phyloP scores from a whole-genome alignment of 2,888 invertebrate genomes.

The Muschampia plurimacula region DNA sequence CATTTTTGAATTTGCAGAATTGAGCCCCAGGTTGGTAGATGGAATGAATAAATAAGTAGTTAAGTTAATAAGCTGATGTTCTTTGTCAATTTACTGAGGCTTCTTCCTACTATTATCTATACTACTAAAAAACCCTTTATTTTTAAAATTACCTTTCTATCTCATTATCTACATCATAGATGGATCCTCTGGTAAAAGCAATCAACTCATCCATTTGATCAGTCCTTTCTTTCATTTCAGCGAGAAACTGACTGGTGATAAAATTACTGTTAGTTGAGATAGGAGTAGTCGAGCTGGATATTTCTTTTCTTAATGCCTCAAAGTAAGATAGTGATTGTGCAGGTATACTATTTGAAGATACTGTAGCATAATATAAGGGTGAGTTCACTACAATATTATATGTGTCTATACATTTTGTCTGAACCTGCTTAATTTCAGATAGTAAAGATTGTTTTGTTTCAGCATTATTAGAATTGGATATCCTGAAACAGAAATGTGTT shows the following conservation, averaged over 20 bases:
- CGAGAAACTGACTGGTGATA: constrained; percentile 65
- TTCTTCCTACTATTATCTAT: no score
- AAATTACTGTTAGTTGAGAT: constrained; percentile 66
- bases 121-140: no score
- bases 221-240: constrained; percentile 66
- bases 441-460: constrained; percentile 59
- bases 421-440: constrained; percentile 63
- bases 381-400: constrained; percentile 66
- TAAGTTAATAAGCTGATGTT: no score
- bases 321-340: constrained; percentile 62
- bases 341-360: constrained; percentile 54
- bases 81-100: no score
- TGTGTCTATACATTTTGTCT: constrained; percentile 61
- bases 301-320: constrained; percentile 62
- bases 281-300: constrained; percentile 62
- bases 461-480: constrained; percentile 58
- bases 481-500: constrained; percentile 48
- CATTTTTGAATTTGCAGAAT: no score
- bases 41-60: no score
- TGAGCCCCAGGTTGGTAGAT: no score
- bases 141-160: constrained; percentile 73
- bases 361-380: constrained; percentile 51
- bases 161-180: constrained; percentile 67
- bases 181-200: constrained; percentile 65
- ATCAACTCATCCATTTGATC: constrained; percentile 64